Evolutionary conservation across 2,797 vertebrate species (phyloP).

Genomic region (Graptemys geographica): DNA sequence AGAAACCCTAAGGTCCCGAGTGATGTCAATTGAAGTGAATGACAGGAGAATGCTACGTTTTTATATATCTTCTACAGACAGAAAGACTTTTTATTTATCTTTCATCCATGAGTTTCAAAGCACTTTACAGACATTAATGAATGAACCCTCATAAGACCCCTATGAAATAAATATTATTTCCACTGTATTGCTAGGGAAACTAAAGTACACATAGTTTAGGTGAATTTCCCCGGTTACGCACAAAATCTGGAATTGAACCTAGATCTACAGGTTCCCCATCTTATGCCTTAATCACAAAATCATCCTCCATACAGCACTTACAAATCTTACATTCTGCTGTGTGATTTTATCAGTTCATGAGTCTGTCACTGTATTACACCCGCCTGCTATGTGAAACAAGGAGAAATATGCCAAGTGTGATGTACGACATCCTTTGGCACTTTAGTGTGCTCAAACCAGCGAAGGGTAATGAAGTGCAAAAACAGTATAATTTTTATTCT

Average conservation of each 20-base stretch:
- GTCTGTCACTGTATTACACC: background rate
- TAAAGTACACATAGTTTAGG: background rate
- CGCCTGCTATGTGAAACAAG: background rate
- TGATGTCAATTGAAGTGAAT: background rate
- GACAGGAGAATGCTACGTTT: background rate
- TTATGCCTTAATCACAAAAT: background rate
- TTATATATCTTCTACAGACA: background rate
- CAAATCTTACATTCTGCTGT: background rate
- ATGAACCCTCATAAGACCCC: background rate
- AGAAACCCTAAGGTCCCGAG: background rate
- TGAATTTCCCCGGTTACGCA: background rate
- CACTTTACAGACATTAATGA: background rate
- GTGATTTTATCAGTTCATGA: background rate
- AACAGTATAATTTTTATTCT: background rate
- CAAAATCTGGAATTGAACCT: background rate
- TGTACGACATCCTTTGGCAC: background rate
- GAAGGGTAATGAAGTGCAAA: background rate
- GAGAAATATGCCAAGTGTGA: background rate
- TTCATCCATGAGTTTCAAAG: background rate
- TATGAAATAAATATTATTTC: background rate
- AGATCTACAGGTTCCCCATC: background rate
- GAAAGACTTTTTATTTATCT: background rate
- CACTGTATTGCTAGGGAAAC: background rate
- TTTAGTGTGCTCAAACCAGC: background rate
- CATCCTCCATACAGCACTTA: background rate